Conservation (phyloP, 37 sponge, comb jelly and placozoan species). For the Bolinopsis microptera region DNA sequence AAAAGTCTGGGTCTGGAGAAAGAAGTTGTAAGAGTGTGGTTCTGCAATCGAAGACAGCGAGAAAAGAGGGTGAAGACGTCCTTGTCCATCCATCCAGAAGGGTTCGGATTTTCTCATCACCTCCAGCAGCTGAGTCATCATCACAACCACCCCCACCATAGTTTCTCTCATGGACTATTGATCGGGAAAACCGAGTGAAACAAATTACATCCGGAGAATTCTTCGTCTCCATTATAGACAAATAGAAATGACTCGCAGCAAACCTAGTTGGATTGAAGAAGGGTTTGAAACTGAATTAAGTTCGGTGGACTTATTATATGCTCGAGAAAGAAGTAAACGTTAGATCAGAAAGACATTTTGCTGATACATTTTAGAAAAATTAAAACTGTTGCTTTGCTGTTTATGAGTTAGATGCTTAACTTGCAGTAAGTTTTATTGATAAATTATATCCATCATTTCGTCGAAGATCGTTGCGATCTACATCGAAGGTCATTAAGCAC, state of each 20-base stretch:
- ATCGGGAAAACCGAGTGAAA: conserved; percentile 55
- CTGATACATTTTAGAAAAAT: not conserved
- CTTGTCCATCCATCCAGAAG: conserved; percentile 38
- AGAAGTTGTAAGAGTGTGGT: conserved; percentile 96
- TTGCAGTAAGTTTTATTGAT: not conserved
- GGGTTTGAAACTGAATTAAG: too few relatives aligned
- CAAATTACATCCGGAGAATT: too few relatives aligned
- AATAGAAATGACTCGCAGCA: too few relatives aligned
- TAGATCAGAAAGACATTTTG: not conserved
- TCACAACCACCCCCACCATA: conserved; percentile 6
- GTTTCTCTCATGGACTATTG: conserved; percentile 26
- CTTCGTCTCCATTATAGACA: too few relatives aligned
- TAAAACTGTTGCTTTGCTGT: not conserved
- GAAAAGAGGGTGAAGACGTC: conserved; percentile 78
- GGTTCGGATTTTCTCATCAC: conserved; percentile 58
- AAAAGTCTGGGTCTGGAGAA: conserved; percentile 86
- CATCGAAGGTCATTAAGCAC: too few relatives aligned
- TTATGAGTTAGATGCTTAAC: not conserved
- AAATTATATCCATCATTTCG: too few relatives aligned
- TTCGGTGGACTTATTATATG: too few relatives aligned
- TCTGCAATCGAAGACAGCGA: conserved; percentile 94
- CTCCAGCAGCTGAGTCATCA: conserved; percentile 55
- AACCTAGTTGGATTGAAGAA: too few relatives aligned
- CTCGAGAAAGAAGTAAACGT: too few relatives aligned
- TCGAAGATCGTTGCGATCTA: too few relatives aligned